phyloP scores from a whole-genome alignment of 1,140 invertebrate genomes.

The Megathymus violae region DNA sequence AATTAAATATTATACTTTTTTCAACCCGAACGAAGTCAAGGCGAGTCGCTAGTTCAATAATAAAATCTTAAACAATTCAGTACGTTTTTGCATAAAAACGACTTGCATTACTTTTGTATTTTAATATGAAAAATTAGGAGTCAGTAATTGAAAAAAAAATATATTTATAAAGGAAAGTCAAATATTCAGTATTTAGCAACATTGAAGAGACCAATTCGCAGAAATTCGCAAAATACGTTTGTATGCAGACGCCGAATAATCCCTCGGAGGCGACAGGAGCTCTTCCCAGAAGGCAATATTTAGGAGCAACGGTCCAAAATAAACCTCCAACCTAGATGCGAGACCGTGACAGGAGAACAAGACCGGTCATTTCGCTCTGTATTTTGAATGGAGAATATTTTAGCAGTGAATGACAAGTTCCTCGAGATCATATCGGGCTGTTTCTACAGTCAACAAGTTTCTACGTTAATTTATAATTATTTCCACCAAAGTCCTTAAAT shows the following conservation, averaged over 20 bases:
- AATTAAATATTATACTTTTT: too few species aligned
- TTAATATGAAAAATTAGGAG: background rate
- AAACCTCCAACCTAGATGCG: background rate
- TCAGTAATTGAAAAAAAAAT: too few species aligned
- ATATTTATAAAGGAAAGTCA: too few species aligned
- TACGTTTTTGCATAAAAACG: too few species aligned
- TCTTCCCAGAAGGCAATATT: background rate
- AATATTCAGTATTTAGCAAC: background rate
- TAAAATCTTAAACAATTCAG: too few species aligned
- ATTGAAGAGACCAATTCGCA: background rate
- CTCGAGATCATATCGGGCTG: background rate
- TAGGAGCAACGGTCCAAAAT: background rate
- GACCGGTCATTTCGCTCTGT: background rate
- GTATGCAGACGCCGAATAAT: background rate
- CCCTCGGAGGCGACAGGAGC: background rate
- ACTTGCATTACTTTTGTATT: too few species aligned
- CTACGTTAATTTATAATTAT: too few species aligned
- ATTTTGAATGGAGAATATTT: background rate
- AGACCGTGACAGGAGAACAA: background rate
- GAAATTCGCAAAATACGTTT: background rate
- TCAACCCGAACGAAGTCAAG: too few species aligned
- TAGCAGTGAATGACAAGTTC: background rate
- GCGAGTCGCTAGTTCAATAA: too few species aligned
- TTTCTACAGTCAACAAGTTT: too few species aligned
- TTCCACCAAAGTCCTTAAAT: too few species aligned